Conservation (phyloP, 2,113 vertebrate genomes). For the Vidua macroura region DNA sequence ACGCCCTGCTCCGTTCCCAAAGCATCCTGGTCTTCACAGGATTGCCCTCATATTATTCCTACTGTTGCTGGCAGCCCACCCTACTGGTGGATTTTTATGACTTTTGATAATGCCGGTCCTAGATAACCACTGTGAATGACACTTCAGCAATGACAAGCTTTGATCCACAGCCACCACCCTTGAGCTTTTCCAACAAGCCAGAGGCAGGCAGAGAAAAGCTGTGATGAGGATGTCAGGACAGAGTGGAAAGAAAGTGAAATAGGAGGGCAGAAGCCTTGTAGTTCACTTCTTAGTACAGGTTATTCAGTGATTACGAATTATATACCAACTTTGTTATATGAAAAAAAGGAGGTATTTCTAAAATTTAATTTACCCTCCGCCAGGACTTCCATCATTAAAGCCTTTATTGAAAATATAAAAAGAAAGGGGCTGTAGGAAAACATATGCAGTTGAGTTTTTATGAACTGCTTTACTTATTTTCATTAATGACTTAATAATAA, state of each 20-base stretch:
- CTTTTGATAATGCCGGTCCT: background rate
- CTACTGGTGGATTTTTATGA: background rate
- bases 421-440: background rate
- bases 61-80: background rate
- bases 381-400: background rate
- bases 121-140: background rate
- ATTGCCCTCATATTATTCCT: background rate
- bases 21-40: background rate
- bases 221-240: background rate
- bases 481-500: background rate
- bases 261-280: background rate
- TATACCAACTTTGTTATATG: background rate
- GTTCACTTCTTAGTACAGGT: background rate
- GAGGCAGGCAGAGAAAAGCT: background rate
- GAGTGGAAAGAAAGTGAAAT: background rate
- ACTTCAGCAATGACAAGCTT: background rate
- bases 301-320: background rate
- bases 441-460: background rate
- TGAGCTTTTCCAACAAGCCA: background rate
- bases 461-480: background rate
- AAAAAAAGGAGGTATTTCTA: background rate
- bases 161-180: background rate
- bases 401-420: background rate
- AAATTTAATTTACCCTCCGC: background rate
- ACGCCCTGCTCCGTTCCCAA: background rate